Evolutionary conservation across 2,797 vertebrate genomes (phyloP).

Genomic region (Notoglanidium macrostoma): DNA sequence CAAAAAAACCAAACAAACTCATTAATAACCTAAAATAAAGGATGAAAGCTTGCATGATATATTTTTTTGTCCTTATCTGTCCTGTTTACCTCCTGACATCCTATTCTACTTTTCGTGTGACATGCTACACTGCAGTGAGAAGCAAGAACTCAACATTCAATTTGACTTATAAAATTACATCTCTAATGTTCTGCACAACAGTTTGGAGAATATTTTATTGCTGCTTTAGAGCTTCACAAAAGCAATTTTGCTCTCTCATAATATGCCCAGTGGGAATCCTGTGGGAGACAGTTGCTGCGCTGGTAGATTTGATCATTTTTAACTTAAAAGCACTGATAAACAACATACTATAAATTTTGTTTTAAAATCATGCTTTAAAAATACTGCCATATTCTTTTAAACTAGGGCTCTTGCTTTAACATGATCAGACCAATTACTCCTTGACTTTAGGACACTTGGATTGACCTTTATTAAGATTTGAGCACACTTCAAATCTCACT

Average conservation of each 20-base stretch:
- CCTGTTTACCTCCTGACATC: neutral
- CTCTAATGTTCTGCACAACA: slow-evolving; percentile 1
- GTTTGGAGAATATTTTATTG: slow-evolving; percentile 2
- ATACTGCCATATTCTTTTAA: neutral
- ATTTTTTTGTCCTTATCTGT: neutral
- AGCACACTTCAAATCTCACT: neutral
- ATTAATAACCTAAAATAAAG: neutral
- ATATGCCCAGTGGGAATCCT: slow-evolving; percentile 25
- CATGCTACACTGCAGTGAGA: neutral
- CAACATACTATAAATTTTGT: slow-evolving; percentile 3
- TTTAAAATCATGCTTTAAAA: neutral
- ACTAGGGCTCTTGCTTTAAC: neutral
- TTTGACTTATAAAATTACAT: neutral
- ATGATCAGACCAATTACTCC: neutral
- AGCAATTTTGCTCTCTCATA: slow-evolving; percentile 7
- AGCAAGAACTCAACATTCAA: neutral
- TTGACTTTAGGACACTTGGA: neutral
- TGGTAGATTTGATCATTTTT: neutral
- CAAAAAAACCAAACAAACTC: neutral
- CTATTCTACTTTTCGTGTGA: neutral
- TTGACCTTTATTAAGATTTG: neutral
- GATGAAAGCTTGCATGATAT: neutral
- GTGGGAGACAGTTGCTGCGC: neutral
- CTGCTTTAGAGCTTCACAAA: neutral
- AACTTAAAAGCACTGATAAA: slow-evolving; percentile 14